Evolutionary conservation across 2,797 vertebrate species (phyloP).

Genomic region (Myripristis murdjan): DNA sequence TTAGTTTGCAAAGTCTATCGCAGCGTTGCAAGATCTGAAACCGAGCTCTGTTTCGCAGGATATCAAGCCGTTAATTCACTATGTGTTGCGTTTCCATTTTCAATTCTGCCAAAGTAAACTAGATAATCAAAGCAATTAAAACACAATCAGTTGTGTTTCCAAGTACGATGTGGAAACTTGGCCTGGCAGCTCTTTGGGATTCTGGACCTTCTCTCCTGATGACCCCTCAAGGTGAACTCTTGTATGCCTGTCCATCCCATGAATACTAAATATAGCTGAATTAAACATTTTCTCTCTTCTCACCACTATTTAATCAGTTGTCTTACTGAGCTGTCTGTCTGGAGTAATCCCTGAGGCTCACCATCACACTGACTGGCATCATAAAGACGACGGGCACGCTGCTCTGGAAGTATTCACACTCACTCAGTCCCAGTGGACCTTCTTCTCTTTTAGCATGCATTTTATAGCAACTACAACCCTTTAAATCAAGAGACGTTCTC

Average conservation of each 20-base stretch:
- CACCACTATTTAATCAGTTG: conserved; percentile 85
- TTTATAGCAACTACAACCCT: conserved; percentile 23
- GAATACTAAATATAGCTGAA: conserved; percentile 85
- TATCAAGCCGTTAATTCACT: conserved; percentile 59
- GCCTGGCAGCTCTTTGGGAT: conserved; percentile 79
- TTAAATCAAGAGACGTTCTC: conserved; percentile 34
- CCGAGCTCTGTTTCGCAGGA: conserved; percentile 39
- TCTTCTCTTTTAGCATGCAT: conserved; percentile 23
- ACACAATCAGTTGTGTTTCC: conserved; percentile 82
- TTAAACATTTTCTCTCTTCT: conserved; percentile 83
- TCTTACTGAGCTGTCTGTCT: conserved; percentile 79
- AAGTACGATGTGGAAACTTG: conserved; percentile 72
- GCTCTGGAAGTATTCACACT: conserved; percentile 56
- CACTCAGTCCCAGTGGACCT: conserved; percentile 42
- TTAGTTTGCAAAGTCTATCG: conserved; percentile 58
- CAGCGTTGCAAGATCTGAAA: conserved; percentile 34
- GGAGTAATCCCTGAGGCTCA: conserved; percentile 75
- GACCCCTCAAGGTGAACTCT: conserved; percentile 87
- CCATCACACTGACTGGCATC: conserved; percentile 75
- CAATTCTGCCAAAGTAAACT: conserved; percentile 83
- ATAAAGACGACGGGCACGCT: conserved; percentile 66
- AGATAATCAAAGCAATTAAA: conserved; percentile 86
- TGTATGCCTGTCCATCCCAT: conserved; percentile 74
- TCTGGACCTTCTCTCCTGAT: conserved; percentile 75
- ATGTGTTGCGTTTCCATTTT: conserved; percentile 70